Conservation (phyloP, 64 coral and sea anemone species). For the Dendronephthya gigantea region DNA sequence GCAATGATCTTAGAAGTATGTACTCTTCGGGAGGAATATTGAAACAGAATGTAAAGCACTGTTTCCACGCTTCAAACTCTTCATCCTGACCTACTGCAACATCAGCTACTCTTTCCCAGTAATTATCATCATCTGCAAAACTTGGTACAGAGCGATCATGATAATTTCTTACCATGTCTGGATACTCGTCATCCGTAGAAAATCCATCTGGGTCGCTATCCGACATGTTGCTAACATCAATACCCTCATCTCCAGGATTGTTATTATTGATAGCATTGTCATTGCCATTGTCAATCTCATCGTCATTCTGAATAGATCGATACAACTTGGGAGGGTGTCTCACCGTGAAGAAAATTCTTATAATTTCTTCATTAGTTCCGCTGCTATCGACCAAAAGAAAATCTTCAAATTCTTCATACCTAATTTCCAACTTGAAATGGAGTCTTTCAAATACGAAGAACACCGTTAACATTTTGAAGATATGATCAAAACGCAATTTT, state of each 20-base stretch:
- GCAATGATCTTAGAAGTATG: not conserved
- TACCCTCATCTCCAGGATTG: not conserved
- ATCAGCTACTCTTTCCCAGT: not conserved
- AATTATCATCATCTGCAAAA: not conserved
- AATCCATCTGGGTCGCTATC: conserved; percentile 24
- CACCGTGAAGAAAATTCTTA: conserved; percentile 7
- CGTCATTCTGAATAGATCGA: not conserved
- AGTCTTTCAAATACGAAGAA: too few relatives aligned
- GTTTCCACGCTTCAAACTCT: too few relatives aligned
- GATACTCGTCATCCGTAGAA: conserved; percentile 42
- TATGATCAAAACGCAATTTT: too few relatives aligned
- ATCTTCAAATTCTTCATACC: too few relatives aligned
- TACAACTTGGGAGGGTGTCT: conserved; percentile 25
- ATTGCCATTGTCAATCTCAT: not conserved
- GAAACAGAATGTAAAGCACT: too few relatives aligned
- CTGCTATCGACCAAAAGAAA: not conserved
- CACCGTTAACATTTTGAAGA: too few relatives aligned
- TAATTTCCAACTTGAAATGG: too few relatives aligned
- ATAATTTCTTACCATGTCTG: conserved; percentile 14
- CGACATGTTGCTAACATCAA: not conserved
- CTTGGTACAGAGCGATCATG: not conserved
- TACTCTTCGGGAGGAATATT: not conserved
- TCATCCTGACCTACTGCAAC: too few relatives aligned
- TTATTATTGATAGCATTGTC: not conserved
- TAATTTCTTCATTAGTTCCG: not conserved